Base-by-base conservation (phyloP, 2,888 invertebrate species). In the Epinotia ramella region DNA sequence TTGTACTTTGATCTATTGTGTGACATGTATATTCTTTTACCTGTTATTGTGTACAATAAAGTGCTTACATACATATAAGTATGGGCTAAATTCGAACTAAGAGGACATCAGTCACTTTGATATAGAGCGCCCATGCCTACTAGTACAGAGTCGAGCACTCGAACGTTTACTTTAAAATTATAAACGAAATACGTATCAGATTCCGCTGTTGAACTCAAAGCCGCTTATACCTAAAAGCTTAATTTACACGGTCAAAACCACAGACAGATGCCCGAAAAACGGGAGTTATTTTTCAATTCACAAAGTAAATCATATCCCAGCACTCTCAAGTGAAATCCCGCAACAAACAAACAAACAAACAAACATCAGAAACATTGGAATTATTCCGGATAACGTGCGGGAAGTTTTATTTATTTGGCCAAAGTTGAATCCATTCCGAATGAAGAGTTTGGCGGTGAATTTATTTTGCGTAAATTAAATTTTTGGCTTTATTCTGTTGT, bases 321-420 rank as follows among this genome's bases (percentile, higher is more conserved):
- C 63, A 69, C 46, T 66, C 73, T 56, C 73, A 44, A 57, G 68
- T 65, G 67, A 28, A 49, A 66, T 18, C n/a, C 67, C 57, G n/a
- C 28, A 33, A 62, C 62, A 59, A 20, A 20, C 20, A 20, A 20
- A 20, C 20, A 20, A 20, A 68, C 56, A 49, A 33, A 67, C 49
- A 49, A 53, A 68, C 63, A 65, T 46, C 65, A 28, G 28, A 64
- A 69, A 69, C 67, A 73, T 53, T 20, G 44, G 12, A 33, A 74
- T 74, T 74, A 64, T 74, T 46, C 56, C 44, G 64, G 40, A 24
- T 60, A 67, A 44, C 65, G 40, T 40, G 28, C 40, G n/a, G 1
- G 12, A 67, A 60, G 40, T 73, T 73, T 66, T 73, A 67, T 73
- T 60, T 62, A 73, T 73, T 67, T 66, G 44, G 44, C n/a, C 13